These are phyloP conservation scores for Heliconius erato DNA, from an alignment of 2,888 invertebrate species.

Conservation along the genomic window DNA sequence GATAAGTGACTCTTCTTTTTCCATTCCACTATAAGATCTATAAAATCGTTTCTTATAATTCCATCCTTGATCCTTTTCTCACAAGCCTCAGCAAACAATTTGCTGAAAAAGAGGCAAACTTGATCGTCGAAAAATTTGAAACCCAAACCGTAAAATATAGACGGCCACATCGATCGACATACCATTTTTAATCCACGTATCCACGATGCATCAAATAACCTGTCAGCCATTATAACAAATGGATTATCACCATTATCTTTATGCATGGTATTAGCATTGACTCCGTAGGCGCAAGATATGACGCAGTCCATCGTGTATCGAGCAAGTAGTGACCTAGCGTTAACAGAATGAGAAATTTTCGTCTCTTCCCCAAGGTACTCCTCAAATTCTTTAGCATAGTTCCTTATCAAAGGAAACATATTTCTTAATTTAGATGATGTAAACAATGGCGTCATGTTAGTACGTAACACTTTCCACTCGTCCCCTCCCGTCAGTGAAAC, in stretches of 20 bases:
- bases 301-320: conserved; percentile 71
- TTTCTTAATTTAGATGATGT: conserved; percentile 71
- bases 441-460: conserved; percentile 66
- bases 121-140: conserved; percentile 57
- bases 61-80: conserved; percentile 60
- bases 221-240: conserved; percentile 60
- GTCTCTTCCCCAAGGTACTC: conserved; percentile 58
- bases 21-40: conserved; percentile 64
- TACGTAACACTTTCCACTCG: conserved; percentile 15
- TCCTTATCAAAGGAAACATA: conserved; percentile 53
- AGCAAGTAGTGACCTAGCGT: conserved; percentile 58
- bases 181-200: conserved; percentile 58
- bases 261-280: conserved; percentile 64
- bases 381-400: conserved; percentile 60
- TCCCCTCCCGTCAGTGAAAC: not conserved
- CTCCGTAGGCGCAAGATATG: conserved; percentile 66
- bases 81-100: conserved; percentile 60
- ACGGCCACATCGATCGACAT: conserved; percentile 65
- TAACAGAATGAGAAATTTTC: conserved; percentile 52
- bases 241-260: conserved; percentile 57
- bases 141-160: conserved; percentile 65
- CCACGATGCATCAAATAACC: conserved; percentile 59
- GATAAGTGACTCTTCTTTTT: conserved; percentile 58
- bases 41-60: conserved; percentile 64
- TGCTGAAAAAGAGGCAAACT: conserved; percentile 60